Evolutionary conservation across 37 sponge, comb jelly and placozoan species (phyloP).

Genomic region (Diacarnus erythraeanus): DNA sequence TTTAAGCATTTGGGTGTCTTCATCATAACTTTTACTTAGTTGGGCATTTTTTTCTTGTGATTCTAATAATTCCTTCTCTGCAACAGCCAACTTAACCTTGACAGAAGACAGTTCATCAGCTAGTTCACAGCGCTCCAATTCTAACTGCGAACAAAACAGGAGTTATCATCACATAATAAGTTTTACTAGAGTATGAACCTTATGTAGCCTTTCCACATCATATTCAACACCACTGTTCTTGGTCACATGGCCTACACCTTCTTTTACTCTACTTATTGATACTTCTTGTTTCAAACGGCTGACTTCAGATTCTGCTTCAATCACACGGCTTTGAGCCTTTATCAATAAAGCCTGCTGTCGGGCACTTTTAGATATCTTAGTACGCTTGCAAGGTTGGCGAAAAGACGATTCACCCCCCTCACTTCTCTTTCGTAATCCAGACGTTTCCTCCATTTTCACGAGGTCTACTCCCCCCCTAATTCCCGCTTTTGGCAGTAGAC

Average conservation of each 20-base stretch:
- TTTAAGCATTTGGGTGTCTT: slow-evolving; percentile 11
- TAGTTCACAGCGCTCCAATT: slow-evolving; percentile 42
- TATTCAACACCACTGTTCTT: not conserved
- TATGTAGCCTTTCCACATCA: slow-evolving; percentile 10
- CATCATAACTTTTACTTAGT: not conserved
- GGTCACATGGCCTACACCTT: not conserved
- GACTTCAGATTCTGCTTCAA: slow-evolving; percentile 28
- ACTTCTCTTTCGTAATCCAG: too few relatives aligned
- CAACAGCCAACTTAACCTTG: slow-evolving; percentile 15
- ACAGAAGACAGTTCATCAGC: slow-evolving; percentile 4
- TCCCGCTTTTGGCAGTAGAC: too few relatives aligned
- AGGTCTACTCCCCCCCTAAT: too few relatives aligned
- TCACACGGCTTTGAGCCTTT: slow-evolving; percentile 10
- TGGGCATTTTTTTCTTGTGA: not conserved
- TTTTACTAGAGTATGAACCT: not conserved
- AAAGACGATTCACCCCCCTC: too few relatives aligned
- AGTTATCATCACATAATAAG: not conserved
- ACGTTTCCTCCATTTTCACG: too few relatives aligned
- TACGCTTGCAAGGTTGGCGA: too few relatives aligned
- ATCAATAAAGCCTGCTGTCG: slow-evolving; percentile 26
- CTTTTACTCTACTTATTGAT: not conserved
- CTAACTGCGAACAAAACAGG: slow-evolving; percentile 18
- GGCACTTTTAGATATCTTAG: not conserved
- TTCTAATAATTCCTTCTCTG: slow-evolving; percentile 8
- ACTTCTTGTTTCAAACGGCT: not conserved